Conservation (phyloP, 1,140 invertebrate species). For the Drosophila micromelanica region DNA sequence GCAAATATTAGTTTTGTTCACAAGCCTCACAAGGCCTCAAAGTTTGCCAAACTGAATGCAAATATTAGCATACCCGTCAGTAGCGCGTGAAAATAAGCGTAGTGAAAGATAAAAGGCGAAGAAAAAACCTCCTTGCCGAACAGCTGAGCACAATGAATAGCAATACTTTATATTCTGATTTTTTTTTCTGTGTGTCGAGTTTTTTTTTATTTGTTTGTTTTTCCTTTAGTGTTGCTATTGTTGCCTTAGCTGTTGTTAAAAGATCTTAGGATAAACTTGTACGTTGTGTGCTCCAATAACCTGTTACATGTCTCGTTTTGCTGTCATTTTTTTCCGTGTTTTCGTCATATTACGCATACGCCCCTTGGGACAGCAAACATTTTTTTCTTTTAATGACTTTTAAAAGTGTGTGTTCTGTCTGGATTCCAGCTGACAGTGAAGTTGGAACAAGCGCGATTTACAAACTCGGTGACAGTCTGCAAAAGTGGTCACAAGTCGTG, state of each 20-base stretch:
- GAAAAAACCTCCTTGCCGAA: constrained; percentile 40
- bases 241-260: constrained; percentile 31
- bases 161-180: constrained; percentile 74
- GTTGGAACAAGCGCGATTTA: constrained; percentile 13
- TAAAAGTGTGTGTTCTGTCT: constrained; percentile 19
- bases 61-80: not conserved
- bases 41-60: not conserved
- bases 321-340: constrained; percentile 24
- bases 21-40: not conserved
- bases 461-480: constrained; percentile 34
- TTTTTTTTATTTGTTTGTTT: constrained; percentile 60
- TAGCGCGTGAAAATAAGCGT: constrained; percentile 6
- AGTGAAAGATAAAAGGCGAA: constrained; percentile 13
- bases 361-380: constrained; percentile 6
- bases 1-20: too few relatives aligned
- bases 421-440: constrained; percentile 15
- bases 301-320: constrained; percentile 66
- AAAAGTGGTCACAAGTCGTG: constrained; percentile 45
- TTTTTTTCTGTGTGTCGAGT: constrained; percentile 49
- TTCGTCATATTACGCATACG: constrained; percentile 53
- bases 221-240: constrained; percentile 1
- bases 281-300: constrained; percentile 64
- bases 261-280: constrained; percentile 74
- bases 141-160: constrained; percentile 74
- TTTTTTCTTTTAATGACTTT: constrained; percentile 11